A percentile compares a stretch with the other conserved stretches of the same genome.
Evolutionary conservation across 1,140 invertebrate genomes (phyloP).

Genomic region (Lucilia sericata): DNA sequence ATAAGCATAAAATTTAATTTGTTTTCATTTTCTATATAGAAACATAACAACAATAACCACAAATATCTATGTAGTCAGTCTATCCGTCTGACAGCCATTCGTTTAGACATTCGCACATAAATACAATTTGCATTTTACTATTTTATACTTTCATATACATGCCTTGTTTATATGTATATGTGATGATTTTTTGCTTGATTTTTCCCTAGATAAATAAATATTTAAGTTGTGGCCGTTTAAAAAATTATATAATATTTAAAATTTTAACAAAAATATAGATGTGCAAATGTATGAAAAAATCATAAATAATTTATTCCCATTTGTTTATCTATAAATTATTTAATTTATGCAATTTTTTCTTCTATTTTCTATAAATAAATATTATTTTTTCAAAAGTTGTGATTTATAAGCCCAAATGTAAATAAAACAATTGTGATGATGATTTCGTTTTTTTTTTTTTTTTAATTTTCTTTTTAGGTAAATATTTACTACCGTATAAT

Average conservation of each 20-base stretch:
- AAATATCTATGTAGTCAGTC: neutral
- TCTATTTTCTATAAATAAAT: neutral
- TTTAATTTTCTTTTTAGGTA: neutral
- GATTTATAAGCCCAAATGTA: conserved; percentile 5
- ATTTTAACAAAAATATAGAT: neutral
- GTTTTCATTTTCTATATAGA: conserved; percentile 7
- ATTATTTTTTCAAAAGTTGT: neutral
- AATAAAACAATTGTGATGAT: conserved; percentile 5
- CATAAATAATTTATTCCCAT: neutral
- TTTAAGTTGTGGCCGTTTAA: conserved; percentile 11
- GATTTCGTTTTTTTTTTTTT: neutral
- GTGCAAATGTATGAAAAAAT: neutral
- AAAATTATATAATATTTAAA: neutral
- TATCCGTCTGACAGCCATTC: neutral
- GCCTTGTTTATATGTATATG: no score
- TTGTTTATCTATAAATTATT: conserved; percentile 18
- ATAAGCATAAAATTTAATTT: neutral
- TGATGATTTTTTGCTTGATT: no score
- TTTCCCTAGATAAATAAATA: neutral
- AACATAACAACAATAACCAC: neutral
- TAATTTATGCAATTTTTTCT: neutral
- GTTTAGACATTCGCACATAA: neutral
- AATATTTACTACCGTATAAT: neutral
- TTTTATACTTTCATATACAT: neutral
- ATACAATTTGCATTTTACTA: neutral